Percentiles rank a stretch among this genome's conserved stretches.
phyloP scores from a whole-genome alignment of 2,888 invertebrate genomes.

The Acanthopleura granulata region DNA sequence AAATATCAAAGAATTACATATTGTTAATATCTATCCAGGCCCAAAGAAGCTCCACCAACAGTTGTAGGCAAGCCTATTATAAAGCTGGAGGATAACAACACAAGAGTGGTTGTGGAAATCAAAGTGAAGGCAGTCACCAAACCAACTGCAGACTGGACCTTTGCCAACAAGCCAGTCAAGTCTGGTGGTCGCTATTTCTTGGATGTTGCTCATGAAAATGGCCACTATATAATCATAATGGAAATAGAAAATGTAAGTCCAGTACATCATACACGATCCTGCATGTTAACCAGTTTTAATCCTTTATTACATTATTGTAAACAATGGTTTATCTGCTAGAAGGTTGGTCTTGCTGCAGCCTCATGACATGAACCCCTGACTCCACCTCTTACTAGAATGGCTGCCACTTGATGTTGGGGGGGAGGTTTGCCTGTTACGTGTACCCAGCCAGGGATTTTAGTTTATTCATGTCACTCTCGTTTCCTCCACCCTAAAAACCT shows the following conservation, averaged over 20 bases:
- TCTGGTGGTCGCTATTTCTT: slow-evolving; percentile 87
- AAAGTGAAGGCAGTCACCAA: slow-evolving; percentile 41
- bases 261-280: not conserved
- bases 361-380: too few relatives aligned
- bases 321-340: too few relatives aligned
- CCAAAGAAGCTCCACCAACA: slow-evolving; percentile 36
- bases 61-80: slow-evolving; percentile 85
- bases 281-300: too few relatives aligned
- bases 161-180: slow-evolving; percentile 80
- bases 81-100: slow-evolving; percentile 89
- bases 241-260: slow-evolving; percentile 60
- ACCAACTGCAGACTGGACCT: slow-evolving; percentile 55
- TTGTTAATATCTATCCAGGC: slow-evolving; percentile 23
- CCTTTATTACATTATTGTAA: too few relatives aligned
- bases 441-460: too few relatives aligned
- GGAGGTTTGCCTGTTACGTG: too few relatives aligned
- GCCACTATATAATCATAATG: slow-evolving; percentile 46
- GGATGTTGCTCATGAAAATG: slow-evolving; percentile 79
- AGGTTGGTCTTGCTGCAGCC: too few relatives aligned
- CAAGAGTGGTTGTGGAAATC: slow-evolving; percentile 49
- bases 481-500: too few relatives aligned
- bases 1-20: not conserved
- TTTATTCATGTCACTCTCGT: too few relatives aligned
- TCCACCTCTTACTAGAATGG: too few relatives aligned
- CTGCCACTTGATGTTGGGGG: too few relatives aligned